Percentiles rank a stretch among this genome's conserved stretches.
phyloP scores from a whole-genome alignment of 1,140 invertebrate species.

The Metopolophium dirhodum region DNA sequence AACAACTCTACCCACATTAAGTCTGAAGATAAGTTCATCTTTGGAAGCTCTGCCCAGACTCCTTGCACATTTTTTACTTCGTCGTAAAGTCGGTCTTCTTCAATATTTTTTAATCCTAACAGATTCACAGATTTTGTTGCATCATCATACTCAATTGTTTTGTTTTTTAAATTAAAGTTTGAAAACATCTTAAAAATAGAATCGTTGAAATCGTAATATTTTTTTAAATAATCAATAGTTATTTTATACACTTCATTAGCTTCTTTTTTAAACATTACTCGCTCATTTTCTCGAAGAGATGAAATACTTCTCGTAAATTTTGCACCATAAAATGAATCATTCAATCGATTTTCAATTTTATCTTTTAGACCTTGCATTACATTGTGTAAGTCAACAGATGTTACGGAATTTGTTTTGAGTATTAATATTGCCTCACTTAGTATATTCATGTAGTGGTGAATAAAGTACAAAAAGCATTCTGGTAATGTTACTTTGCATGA shows the following conservation, averaged over 20 bases:
- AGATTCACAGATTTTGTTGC: conserved; percentile 27
- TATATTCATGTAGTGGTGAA: conserved; percentile 16
- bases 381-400: background rate
- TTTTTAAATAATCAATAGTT: conserved; percentile 16
- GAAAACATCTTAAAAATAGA: conserved; percentile 38
- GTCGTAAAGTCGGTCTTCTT: conserved; percentile 16
- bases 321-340: conserved; percentile 26
- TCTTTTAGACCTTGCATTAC: conserved; percentile 7
- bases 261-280: conserved; percentile 1
- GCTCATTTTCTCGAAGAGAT: background rate
- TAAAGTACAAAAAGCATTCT: conserved; percentile 14
- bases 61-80: background rate
- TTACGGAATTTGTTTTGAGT: conserved; percentile 7
- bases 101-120: background rate
- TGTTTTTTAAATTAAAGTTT: conserved; percentile 3
- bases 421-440: background rate
- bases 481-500: background rate
- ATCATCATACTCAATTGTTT: background rate
- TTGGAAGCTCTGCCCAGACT: background rate
- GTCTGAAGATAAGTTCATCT: background rate
- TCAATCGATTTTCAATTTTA: background rate
- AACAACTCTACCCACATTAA: background rate
- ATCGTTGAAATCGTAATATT: background rate
- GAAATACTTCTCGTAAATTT: conserved; percentile 3
- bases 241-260: conserved; percentile 8